Conservation (phyloP, 2,888 invertebrate genomes). For the Agrotis ipsilon region DNA sequence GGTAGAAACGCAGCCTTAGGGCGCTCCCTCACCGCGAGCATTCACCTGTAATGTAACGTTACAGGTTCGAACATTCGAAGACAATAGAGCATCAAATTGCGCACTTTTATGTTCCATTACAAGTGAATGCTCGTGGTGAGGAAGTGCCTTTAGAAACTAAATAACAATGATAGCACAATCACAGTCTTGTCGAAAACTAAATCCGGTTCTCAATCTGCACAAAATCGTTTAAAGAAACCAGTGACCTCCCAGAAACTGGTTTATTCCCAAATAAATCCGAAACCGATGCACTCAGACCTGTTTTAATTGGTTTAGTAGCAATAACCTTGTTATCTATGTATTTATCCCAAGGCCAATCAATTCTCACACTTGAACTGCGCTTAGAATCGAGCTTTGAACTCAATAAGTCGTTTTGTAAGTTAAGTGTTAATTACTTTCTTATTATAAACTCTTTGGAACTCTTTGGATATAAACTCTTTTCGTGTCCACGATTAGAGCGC, state of each 20-base stretch:
- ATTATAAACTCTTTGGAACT: too few relatives aligned
- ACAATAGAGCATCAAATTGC: too few relatives aligned
- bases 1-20: too few relatives aligned
- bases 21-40: too few relatives aligned
- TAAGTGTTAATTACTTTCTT: not conserved
- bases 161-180: conserved; percentile 13
- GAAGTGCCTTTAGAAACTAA: conserved; percentile 9
- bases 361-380: conserved; percentile 17
- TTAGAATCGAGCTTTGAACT: conserved; percentile 15
- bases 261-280: conserved; percentile 43
- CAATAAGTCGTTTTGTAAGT: not conserved
- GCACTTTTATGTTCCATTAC: too few relatives aligned
- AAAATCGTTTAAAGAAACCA: conserved; percentile 25
- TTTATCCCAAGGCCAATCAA: conserved; percentile 55
- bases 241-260: conserved; percentile 47
- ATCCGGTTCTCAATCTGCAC: conserved; percentile 36
- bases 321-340: conserved; percentile 63
- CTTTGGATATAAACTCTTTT: too few relatives aligned
- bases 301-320: conserved; percentile 64
- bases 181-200: not conserved
- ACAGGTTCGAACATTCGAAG: too few relatives aligned
- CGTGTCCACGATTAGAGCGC: too few relatives aligned
- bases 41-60: too few relatives aligned
- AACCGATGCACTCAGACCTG: conserved; percentile 48
- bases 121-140: too few relatives aligned